phyloP scores from a whole-genome alignment of 2,113 vertebrate species.

The Tyto alba region DNA sequence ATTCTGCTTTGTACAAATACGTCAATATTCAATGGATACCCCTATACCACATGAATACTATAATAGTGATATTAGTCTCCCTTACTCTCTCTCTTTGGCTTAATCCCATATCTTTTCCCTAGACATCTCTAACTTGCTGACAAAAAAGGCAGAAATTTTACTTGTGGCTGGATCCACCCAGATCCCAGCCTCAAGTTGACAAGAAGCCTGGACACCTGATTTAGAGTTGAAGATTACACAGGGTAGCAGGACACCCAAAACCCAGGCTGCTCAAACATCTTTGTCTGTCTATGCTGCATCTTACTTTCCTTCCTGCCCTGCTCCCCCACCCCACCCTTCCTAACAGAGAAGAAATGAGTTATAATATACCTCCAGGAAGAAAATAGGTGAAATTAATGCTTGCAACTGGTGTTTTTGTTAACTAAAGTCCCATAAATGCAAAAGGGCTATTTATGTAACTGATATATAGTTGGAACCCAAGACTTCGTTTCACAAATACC shows the following conservation, averaged over 20 bases:
- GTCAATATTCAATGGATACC: neutral
- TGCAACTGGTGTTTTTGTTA: neutral
- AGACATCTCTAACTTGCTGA: neutral
- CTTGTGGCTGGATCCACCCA: neutral
- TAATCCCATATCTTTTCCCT: neutral
- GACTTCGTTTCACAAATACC: neutral
- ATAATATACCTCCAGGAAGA: neutral
- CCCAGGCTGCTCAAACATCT: neutral
- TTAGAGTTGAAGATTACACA: neutral
- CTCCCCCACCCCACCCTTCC: neutral
- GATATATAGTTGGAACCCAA: neutral
- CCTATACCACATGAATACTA: neutral
- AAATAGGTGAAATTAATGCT: neutral
- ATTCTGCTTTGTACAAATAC: neutral
- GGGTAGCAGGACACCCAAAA: neutral
- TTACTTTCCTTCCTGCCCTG: neutral
- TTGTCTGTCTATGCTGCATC: neutral
- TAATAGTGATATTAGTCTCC: neutral
- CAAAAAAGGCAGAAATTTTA: neutral
- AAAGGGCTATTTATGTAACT: neutral
- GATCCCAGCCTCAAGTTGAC: neutral
- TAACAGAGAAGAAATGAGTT: neutral
- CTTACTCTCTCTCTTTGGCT: neutral
- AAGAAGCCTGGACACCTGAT: neutral
- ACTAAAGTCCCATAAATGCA: neutral